A percentile compares a stretch with the other conserved stretches of the same genome.
Conservation (phyloP, 2,888 invertebrate genomes). For the Tortrix viridana region DNA sequence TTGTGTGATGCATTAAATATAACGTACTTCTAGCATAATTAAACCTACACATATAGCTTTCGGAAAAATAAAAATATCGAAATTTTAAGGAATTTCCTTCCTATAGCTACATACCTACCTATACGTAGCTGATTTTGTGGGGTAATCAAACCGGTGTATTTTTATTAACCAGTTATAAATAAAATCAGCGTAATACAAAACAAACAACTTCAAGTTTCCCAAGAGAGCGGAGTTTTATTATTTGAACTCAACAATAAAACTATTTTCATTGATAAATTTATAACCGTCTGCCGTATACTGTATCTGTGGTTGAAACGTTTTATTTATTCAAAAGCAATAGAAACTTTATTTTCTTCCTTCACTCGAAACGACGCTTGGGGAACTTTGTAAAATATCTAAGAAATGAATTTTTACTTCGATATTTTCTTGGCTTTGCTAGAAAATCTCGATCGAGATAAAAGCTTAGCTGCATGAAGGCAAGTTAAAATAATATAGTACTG, state of each 20-base stretch:
- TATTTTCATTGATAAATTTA: constrained; percentile 38
- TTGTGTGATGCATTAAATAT: no score
- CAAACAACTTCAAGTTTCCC: constrained; percentile 19
- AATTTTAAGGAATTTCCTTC: no score
- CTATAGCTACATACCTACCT: no score
- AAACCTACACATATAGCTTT: no score
- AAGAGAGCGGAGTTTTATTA: constrained; percentile 24
- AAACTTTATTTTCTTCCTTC: constrained; percentile 41
- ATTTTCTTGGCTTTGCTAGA: constrained; percentile 28
- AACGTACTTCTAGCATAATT: no score
- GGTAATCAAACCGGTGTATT: not conserved
- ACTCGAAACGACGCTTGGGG: constrained; percentile 42
- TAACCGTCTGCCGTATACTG: constrained; percentile 33
- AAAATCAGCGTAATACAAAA: constrained; percentile 23
- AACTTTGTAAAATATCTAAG: constrained; percentile 39
- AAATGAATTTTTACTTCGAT: constrained; percentile 41
- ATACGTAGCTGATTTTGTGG: no score
- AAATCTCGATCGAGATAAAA: constrained; percentile 8
- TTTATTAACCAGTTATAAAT: constrained; percentile 13
- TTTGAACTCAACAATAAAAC: constrained; percentile 29
- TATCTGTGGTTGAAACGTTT: constrained; percentile 40
- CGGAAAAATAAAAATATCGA: no score
- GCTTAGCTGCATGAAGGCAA: not conserved
- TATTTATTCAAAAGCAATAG: constrained; percentile 54
- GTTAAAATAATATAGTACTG: not conserved